Evolutionary conservation across 2,113 vertebrate genomes (phyloP).

Genomic region (Sterrhoptilus dennistouni): DNA sequence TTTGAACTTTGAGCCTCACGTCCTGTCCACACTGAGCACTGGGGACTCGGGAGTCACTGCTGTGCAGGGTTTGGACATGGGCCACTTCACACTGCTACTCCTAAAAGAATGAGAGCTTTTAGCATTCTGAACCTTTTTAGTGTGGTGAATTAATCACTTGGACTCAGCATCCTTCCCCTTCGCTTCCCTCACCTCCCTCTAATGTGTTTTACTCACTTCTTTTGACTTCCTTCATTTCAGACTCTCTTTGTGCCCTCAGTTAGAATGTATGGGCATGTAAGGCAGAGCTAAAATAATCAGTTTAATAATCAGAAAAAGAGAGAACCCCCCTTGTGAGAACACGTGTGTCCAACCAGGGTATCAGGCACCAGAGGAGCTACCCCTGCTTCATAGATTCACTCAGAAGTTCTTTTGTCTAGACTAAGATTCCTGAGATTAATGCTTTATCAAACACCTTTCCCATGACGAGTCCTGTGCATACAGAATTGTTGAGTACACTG

Average conservation of each 20-base stretch:
- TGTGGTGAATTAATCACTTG: neutral
- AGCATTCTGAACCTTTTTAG: neutral
- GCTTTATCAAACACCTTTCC: neutral
- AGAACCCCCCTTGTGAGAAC: neutral
- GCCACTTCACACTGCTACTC: neutral
- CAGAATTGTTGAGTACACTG: neutral
- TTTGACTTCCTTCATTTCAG: neutral
- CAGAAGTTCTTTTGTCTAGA: neutral
- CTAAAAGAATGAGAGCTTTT: neutral
- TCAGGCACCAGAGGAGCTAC: neutral
- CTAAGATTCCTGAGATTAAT: neutral
- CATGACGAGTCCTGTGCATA: neutral
- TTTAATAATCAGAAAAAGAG: neutral
- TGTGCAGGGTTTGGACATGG: neutral
- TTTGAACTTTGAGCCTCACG: neutral
- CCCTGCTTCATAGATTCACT: neutral
- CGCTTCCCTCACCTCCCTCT: neutral
- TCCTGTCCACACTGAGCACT: neutral
- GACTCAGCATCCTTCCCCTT: neutral
- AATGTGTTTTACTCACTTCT: neutral
- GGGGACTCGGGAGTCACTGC: neutral
- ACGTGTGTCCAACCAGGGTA: rapidly evolving
- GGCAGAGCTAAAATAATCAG: neutral
- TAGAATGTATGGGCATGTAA: neutral
- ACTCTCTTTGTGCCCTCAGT: neutral